phyloP scores from a whole-genome alignment of 2,888 invertebrate species.

The Priocnemis perturbator region DNA sequence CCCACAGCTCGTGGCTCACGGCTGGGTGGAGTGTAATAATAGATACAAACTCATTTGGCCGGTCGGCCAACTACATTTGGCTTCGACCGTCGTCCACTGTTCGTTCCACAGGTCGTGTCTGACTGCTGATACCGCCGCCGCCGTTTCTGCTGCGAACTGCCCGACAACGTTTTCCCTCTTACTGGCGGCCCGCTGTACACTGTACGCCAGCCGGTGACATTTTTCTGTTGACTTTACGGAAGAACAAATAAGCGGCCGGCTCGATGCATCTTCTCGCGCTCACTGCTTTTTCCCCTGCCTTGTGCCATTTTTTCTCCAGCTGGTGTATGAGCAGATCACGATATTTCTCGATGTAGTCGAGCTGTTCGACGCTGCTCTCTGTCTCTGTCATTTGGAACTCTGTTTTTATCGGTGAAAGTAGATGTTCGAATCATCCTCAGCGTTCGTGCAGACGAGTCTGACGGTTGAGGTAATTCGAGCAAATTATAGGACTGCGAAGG shows the following conservation, averaged over 20 bases:
- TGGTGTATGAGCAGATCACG: no score
- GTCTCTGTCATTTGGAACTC: no score
- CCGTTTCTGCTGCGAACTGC: constrained; percentile 26
- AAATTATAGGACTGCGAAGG: no score
- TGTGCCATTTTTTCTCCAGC: no score
- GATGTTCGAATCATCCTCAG: no score
- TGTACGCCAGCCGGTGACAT: constrained; percentile 39
- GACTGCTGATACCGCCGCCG: constrained; percentile 17
- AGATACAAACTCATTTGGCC: constrained; percentile 72
- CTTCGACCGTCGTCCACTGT: constrained; percentile 63
- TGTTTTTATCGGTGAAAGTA: no score
- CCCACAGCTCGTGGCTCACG: constrained; percentile 62
- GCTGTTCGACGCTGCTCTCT: no score
- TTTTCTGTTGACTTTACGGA: constrained; percentile 56
- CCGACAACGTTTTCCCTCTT: no score
- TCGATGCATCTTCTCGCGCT: background rate
- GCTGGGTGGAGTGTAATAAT: constrained; percentile 71
- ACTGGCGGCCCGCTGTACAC: constrained; percentile 7
- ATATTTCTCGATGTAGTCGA: no score
- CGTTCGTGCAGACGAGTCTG: no score
- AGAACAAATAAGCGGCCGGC: constrained; percentile 48
- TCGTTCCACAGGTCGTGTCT: constrained; percentile 34
- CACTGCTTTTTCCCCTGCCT: background rate
- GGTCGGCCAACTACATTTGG: constrained; percentile 72
- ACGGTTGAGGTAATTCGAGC: no score